phyloP scores from a whole-genome alignment of 1,140 invertebrate genomes.

The Zaprionus nigranus region DNA sequence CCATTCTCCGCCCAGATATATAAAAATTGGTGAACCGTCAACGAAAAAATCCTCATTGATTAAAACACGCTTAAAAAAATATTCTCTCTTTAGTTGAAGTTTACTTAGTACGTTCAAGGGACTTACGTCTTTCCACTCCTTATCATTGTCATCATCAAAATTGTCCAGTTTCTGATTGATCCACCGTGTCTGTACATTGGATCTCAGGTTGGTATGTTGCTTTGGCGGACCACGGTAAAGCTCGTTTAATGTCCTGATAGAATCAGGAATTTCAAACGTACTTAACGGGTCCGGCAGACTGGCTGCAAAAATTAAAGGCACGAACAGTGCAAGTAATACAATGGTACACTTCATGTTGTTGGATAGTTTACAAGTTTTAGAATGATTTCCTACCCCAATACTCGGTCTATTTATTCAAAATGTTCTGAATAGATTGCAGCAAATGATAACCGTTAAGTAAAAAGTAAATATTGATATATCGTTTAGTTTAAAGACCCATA shows the following conservation, averaged over 20 bases:
- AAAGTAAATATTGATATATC: conserved; percentile 48
- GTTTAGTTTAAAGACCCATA: conserved; percentile 18
- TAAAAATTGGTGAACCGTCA: conserved; percentile 85
- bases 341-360: conserved; percentile 57
- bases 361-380: conserved; percentile 44
- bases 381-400: conserved; percentile 56
- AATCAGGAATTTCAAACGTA: conserved; percentile 35
- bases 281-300: conserved; percentile 12
- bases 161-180: conserved; percentile 87
- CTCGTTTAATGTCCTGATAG: conserved; percentile 42
- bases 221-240: conserved; percentile 59
- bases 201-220: conserved; percentile 1
- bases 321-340: conserved; percentile 38
- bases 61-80: conserved; percentile 82
- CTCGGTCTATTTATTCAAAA: conserved; percentile 66
- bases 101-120: no score
- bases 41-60: conserved; percentile 88
- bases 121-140: conserved; percentile 87
- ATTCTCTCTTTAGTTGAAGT: background rate
- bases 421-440: conserved; percentile 6
- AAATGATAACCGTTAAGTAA: conserved; percentile 37
- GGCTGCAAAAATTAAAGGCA: conserved; percentile 39
- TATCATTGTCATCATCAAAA: conserved; percentile 88
- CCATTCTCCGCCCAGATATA: conserved; percentile 90
- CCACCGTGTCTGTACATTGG: conserved; percentile 60